Evolutionary conservation across 2,797 vertebrate species (phyloP).

Genomic region (Diplodus sargus): DNA sequence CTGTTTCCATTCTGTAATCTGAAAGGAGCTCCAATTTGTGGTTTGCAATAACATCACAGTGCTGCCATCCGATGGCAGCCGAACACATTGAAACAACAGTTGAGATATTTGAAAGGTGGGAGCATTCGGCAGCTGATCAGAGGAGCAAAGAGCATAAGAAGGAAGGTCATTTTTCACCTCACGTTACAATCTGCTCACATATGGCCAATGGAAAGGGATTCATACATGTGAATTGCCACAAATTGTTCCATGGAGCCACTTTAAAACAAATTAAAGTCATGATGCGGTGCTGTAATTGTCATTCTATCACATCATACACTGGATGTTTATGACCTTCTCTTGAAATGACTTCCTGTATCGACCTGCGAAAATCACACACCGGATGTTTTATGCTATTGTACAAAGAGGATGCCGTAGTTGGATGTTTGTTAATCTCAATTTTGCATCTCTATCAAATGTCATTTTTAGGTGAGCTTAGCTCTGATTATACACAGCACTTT

Average conservation of each 20-base stretch:
- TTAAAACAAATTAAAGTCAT: neutral
- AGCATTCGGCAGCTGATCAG: slow-evolving; percentile 15
- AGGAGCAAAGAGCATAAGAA: slow-evolving; percentile 10
- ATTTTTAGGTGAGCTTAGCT: slow-evolving; percentile 59
- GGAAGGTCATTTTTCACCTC: too few species aligned
- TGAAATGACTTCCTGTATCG: slow-evolving; percentile 24
- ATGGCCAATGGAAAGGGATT: too few species aligned
- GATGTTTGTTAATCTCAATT: slow-evolving; percentile 60
- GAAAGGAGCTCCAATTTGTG: slow-evolving; percentile 14
- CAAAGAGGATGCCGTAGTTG: slow-evolving; percentile 51
- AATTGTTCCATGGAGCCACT: neutral
- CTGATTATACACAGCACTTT: slow-evolving; percentile 63
- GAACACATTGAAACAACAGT: slow-evolving; percentile 36
- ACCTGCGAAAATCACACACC: slow-evolving; percentile 8
- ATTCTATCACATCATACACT: slow-evolving; percentile 29
- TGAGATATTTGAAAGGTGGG: slow-evolving; percentile 15
- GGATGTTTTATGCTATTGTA: slow-evolving; percentile 37
- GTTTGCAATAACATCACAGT: slow-evolving; percentile 52
- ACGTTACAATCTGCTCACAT: too few species aligned
- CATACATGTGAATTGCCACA: too few species aligned
- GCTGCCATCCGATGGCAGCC: slow-evolving; percentile 67
- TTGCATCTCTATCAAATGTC: slow-evolving; percentile 62
- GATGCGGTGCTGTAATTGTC: slow-evolving; percentile 17
- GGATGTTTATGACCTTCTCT: slow-evolving; percentile 7
- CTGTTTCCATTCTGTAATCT: slow-evolving; percentile 45